Evolutionary conservation across 2,113 vertebrate genomes (phyloP), one percentile per base, ranked within the genome.

Genomic region (Labeo rohita): DNA sequence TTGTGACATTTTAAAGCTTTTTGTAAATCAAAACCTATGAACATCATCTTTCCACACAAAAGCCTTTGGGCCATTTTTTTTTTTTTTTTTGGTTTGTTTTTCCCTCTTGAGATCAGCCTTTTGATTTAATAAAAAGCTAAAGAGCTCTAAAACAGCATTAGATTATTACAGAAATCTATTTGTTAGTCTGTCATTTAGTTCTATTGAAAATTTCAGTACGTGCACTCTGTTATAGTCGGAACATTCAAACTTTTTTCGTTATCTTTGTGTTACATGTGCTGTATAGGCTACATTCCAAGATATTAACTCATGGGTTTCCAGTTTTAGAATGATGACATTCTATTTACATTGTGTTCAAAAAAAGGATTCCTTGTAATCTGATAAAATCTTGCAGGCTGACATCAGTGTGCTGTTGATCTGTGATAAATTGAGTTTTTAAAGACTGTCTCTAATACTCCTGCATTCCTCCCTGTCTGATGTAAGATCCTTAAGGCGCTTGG

Each of bases 381-480:
- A 70, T 70, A 23, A 28, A 65, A 16, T 81, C 61, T 65, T 81
- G 59, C 59, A 28, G 36, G 21, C 68, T 45, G 39, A n/a, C 77
- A 63, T 80, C 77, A 63, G 56, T 61, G 56, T 59, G 12, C 10
- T 39, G 77, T 45, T 80, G 77, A 80, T 80, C 36, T 80, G 54
- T 45, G 77, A 45, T 61, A 23, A 63, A 45, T 45, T n/a, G 36
- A 79, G 54, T 61, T 65, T 28, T 28, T 45, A 0, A 65, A 28
- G 59, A 79, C 34, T 28, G 59, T 28, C 39, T 80, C 21, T 65
- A 66, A 80, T 80, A 16, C 59, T 47, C 43, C 63, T 52, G 47
- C 65, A 52, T 82, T 82, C 80, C 47, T 54, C n/a, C 36, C 80
- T 13, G 45, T 52, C 16, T 82, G 80, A 70, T 82, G 80, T 70